Base-by-base conservation (phyloP, 2,888 invertebrate species). In the Griposia aprilina region DNA sequence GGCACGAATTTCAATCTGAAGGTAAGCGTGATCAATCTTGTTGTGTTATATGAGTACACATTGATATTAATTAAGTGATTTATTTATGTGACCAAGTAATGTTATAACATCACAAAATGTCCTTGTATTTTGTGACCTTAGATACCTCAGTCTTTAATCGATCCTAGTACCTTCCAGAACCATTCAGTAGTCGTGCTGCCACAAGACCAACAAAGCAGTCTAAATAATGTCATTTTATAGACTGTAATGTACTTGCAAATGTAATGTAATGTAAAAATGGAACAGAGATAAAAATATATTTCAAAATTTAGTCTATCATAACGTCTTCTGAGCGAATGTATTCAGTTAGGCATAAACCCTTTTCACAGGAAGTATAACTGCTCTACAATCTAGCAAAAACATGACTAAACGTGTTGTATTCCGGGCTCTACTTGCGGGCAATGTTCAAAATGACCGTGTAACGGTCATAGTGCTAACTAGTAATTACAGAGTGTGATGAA, bases 381-480 rank as follows among this genome's bases (percentile, higher is more conserved):
- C 30, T 87, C 84, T 78, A 66, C 65, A 76, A 52, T 70, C 65
- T 66, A 76, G 79, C 78, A 57, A 67, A 36, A 81, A 81, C 88
- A 87, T 86, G 88, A 86, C 84, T 86, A 80, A 78, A 88, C 85
- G 85, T 72, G 85, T 85, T 85, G 74, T 84, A 78, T 83, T 74
- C 60, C 30, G 63, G 45, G 80, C 78, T 81, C 87, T 81, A 88
- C 83, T 85, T 80, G 84, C 81, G 81, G 82, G 72, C 68, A 72
- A 60, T 74, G 73, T 80, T 74, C 80, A 67, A 82, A 81, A 82
- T 76, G 78, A 76, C 73, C 76, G 82, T 74, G 83, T 79, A 78
- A 82, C 72, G 80, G 82, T 82, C 69, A 70, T 74, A 62, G 55
- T 55, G 70, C 52, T 81, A 50, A 68, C 63, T 83, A 63, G 48